phyloP scores from a whole-genome alignment of 2,888 invertebrate species.

The Rhynchonema sp. region DNA sequence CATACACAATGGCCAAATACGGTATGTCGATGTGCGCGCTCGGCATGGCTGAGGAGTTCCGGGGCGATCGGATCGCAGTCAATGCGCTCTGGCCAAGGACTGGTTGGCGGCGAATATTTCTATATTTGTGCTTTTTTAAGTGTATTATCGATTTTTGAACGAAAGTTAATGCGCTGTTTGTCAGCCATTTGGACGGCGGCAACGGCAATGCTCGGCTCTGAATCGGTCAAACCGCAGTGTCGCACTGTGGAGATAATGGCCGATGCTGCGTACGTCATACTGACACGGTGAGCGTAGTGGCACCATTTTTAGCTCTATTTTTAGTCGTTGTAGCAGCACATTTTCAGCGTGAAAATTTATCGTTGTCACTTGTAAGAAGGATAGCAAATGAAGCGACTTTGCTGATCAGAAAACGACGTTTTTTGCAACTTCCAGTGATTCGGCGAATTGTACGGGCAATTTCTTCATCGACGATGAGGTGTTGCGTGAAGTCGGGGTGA shows the following conservation, averaged over 20 bases:
- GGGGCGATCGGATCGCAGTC: conserved; percentile 58
- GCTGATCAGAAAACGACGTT: no score
- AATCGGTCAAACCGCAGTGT: conserved; percentile 11
- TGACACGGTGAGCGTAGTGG: no score
- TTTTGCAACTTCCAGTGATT: no score
- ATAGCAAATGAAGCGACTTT: no score
- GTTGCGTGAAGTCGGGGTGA: conserved; percentile 53
- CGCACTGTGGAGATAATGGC: conserved; percentile 29
- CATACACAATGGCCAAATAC: conserved; percentile 95
- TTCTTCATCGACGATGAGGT: conserved; percentile 83
- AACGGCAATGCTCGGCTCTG: conserved; percentile 41
- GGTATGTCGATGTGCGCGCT: conserved; percentile 76
- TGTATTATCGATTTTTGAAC: no score
- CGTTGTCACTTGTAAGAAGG: no score
- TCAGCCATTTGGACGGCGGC: conserved; percentile 78
- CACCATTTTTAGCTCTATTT: no score
- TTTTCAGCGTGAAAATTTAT: no score
- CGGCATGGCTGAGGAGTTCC: conserved; percentile 81
- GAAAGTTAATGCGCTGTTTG: no score
- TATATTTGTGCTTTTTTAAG: no score
- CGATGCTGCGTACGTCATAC: conserved; percentile 67
- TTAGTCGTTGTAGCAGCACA: no score
- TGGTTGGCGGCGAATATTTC: no score
- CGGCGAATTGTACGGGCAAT: conserved; percentile 43
- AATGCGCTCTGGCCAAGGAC: conserved; percentile 82